Conservation (phyloP, 2,888 invertebrate genomes). For the Ochlodes sylvanus region DNA sequence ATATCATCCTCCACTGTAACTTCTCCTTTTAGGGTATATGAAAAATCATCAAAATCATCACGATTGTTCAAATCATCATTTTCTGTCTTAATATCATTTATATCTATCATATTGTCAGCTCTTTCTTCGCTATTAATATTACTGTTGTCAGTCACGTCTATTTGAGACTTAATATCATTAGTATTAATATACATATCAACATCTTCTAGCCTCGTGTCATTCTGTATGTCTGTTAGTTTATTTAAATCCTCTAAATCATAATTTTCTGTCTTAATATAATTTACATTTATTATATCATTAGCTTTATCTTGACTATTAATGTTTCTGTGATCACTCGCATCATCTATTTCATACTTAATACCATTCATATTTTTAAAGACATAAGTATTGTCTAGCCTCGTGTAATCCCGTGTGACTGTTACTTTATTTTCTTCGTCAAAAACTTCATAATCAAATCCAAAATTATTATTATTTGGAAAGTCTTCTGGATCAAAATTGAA, state of each 20-base stretch:
- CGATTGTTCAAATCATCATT: background rate
- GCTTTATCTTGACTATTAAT: too few species aligned
- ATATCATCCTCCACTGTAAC: too few species aligned
- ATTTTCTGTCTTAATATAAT: too few species aligned
- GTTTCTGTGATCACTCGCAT: too few species aligned
- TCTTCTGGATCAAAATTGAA: background rate
- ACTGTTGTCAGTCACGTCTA: background rate
- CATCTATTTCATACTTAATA: too few species aligned
- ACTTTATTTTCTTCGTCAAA: too few species aligned
- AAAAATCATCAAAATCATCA: background rate
- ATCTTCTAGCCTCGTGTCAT: background rate
- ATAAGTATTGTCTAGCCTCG: too few species aligned
- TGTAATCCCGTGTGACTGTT: too few species aligned
- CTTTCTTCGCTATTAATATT: background rate
- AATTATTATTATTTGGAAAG: background rate
- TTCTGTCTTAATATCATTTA: background rate
- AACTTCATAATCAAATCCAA: background rate
- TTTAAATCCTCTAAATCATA: background rate
- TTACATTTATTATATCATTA: too few species aligned
- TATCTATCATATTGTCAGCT: background rate
- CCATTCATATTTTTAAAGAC: too few species aligned
- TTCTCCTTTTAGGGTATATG: background rate
- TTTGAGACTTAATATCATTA: background rate
- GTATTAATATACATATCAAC: background rate
- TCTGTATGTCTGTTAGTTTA: background rate